Evolutionary conservation across 2,113 vertebrate species (phyloP).

Genomic region (Brachypodius melanocephalos): DNA sequence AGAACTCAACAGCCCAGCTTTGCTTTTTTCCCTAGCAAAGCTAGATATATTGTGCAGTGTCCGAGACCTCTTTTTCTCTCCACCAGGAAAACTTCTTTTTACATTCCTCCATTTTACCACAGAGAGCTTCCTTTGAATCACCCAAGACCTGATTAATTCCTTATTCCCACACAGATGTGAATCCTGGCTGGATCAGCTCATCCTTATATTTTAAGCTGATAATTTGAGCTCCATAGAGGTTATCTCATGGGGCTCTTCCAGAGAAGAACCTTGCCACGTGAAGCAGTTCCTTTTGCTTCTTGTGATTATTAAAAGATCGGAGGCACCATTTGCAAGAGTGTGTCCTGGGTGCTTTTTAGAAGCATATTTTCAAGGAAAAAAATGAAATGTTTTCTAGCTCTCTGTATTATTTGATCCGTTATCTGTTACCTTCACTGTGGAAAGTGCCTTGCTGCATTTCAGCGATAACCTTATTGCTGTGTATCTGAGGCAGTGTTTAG

Average conservation of each 20-base stretch:
- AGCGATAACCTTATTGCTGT: background rate
- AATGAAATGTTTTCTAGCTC: background rate
- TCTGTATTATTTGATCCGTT: background rate
- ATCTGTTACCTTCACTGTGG: background rate
- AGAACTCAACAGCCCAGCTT: background rate
- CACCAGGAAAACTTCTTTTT: background rate
- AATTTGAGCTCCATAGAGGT: background rate
- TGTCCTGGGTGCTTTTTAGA: background rate
- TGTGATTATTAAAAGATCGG: background rate
- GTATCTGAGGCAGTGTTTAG: background rate
- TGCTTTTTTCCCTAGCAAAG: background rate
- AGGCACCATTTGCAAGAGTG: background rate
- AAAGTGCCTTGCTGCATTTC: slow-evolving; percentile 17
- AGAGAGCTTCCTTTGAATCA: background rate
- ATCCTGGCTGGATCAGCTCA: background rate
- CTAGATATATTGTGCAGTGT: background rate
- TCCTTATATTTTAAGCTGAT: background rate
- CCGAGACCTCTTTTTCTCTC: background rate
- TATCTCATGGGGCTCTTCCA: background rate
- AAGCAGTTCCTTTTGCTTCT: background rate
- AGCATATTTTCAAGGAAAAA: rapidly evolving
- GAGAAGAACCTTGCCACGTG: background rate
- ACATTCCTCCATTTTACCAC: background rate
- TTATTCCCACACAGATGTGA: background rate
- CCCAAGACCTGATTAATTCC: background rate